Base-by-base conservation (phyloP, 2,797 vertebrate species). In the Poeciliopsis paucimaculata region DNA sequence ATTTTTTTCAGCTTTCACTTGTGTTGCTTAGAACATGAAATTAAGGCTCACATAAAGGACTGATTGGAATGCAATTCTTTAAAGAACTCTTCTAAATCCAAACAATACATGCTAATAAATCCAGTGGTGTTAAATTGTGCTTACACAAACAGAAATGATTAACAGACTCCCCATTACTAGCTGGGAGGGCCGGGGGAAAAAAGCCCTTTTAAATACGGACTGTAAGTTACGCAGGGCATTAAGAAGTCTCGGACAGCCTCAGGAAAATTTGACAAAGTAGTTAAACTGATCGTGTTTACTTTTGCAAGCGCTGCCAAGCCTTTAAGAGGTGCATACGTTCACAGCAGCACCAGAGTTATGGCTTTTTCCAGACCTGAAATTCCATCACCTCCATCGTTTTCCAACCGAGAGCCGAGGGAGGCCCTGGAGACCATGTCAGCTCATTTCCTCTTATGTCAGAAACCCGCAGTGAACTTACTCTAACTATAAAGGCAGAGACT, bases 321-420 rank as follows among this genome's bases (percentile, higher is more conserved):
- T 87, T 77, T 76, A 70, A 78, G 82, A 80, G 85, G 86, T 81
- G 86, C 82, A 89, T 82, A 81, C 77, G 77, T 86, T 92, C 84
- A 87, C 39, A 79, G 82, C 81, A 75, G 76, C 89, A 84, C 85
- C 86, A 78, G 80, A 93, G 86, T 93, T 86, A 86, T 77, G 81
- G 84, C 82, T 94, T 94, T 95, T 96, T 93, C 93, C 92, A 92
- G 88, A 89, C 80, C 91, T 91, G 77, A 84, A 92, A 92, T 84
- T 93, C 90, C 88, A 90, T 81, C 28, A 76, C 66, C 75, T 87
- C 87, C 75, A 78, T 26, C n/a, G 34, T 91, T 86, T 88, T 81
- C 86, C 76, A 89, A 88, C 84, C 82, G 89, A 87, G 91, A 77
- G 81, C 82, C 71, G 20, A 76, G 82, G 18, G 5, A 45, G 49